These are phyloP conservation scores for Archegozetes longisetosus DNA, from an alignment of 1,140 invertebrate species.

Conservation along the genomic window DNA sequence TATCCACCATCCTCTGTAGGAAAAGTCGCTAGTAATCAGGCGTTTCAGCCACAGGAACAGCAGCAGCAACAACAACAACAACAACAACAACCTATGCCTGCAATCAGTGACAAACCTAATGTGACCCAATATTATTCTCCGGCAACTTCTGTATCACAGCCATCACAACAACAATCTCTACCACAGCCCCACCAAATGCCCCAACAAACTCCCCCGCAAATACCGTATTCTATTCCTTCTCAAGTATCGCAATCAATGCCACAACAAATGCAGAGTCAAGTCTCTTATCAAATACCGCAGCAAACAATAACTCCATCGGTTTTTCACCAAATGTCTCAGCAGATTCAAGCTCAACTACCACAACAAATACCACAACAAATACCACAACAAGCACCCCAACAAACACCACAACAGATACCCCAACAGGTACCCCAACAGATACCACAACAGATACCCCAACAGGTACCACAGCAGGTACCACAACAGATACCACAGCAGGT, in stretches of 20 bases:
- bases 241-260: too few species aligned
- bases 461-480: background rate
- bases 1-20: constrained; percentile 10
- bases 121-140: background rate
- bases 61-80: constrained; percentile 13
- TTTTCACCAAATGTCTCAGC: background rate
- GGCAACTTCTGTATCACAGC: constrained; percentile 14
- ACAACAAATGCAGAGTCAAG: background rate
- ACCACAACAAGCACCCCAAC: constrained; percentile 16
- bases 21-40: constrained; percentile 7
- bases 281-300: constrained; percentile 9
- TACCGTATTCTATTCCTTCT: constrained; percentile 7
- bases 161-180: constrained; percentile 3
- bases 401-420: background rate
- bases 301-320: constrained; percentile 13
- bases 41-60: constrained; percentile 4
- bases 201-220: background rate
- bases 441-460: constrained; percentile 7
- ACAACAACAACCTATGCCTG: too few species aligned
- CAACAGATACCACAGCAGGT: background rate
- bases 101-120: too few species aligned
- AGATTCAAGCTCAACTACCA: constrained; percentile 15
- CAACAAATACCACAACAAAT: constrained; percentile 7
- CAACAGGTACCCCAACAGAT: constrained; percentile 12
- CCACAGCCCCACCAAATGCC: constrained; percentile 3